Evolutionary conservation across 2,113 vertebrate species (phyloP).

Genomic region (Phaethornis superciliosus): DNA sequence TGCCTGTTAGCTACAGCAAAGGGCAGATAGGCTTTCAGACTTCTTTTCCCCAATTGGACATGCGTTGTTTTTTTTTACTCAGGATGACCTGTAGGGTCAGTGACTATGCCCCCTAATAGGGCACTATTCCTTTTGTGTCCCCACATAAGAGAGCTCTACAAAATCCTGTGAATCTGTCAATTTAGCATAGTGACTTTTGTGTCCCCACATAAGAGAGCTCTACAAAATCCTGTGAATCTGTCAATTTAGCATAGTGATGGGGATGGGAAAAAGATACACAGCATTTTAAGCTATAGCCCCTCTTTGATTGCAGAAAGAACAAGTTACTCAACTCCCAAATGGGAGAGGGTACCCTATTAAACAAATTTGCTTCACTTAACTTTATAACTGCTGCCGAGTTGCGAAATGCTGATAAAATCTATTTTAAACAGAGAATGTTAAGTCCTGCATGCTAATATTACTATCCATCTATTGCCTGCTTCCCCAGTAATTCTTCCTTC

Average conservation of each 20-base stretch:
- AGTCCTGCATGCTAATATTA: not conserved
- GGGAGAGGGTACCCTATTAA: not conserved
- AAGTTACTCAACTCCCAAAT: not conserved
- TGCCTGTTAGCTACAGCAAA: not conserved
- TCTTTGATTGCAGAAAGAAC: not conserved
- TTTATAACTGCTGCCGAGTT: not conserved
- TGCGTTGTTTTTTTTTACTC: not conserved
- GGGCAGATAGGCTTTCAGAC: not conserved
- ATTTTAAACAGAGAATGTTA: not conserved
- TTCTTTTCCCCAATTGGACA: not conserved
- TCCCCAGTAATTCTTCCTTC: not conserved
- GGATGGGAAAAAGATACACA: not conserved
- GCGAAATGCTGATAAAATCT: constrained; percentile 15
- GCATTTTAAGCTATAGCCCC: not conserved
- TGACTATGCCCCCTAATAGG: not conserved
- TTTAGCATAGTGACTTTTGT: not conserved
- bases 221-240: not conserved
- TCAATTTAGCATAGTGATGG: not conserved
- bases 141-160: not conserved
- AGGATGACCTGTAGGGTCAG: not conserved
- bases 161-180: not conserved
- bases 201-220: not conserved
- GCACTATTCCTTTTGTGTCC: not conserved
- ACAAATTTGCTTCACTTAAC: not conserved
- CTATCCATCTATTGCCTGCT: not conserved